Conservation (phyloP, 1,140 invertebrate species). For the Drosophila kanapiae region DNA sequence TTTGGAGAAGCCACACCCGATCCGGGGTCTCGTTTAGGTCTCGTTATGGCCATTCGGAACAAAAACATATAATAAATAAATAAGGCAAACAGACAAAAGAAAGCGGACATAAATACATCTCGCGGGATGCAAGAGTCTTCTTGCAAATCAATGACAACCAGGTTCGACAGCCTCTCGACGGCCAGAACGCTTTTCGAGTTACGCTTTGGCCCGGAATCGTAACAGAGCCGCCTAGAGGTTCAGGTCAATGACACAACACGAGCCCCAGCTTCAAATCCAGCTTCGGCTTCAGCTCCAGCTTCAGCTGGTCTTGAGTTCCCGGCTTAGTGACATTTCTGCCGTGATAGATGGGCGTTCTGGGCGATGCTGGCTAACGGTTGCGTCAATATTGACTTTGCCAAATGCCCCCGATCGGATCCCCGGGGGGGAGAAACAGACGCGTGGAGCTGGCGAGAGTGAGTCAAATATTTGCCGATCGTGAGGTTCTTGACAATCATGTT, state of each 20-base stretch:
- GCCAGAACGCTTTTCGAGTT: constrained; percentile 28
- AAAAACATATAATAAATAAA: constrained; percentile 56
- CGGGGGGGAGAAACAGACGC: neutral
- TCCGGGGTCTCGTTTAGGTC: constrained; percentile 9
- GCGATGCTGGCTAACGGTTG: constrained; percentile 60
- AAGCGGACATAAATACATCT: constrained; percentile 69
- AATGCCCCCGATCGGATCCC: constrained; percentile 19
- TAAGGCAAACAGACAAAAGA: constrained; percentile 56
- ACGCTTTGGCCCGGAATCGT: constrained; percentile 43
- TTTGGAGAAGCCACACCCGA: constrained; percentile 68
- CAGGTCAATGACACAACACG: constrained; percentile 60
- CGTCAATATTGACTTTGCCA: constrained; percentile 79
- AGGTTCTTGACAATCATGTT: constrained; percentile 29
- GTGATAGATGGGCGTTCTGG: constrained; percentile 67
- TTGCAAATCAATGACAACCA: constrained; percentile 65
- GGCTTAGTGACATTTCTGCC: constrained; percentile 70
- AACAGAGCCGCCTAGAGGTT: constrained; percentile 49
- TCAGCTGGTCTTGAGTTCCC: constrained; percentile 23
- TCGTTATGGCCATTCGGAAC: constrained; percentile 20
- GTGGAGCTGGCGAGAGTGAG: constrained; percentile 30
- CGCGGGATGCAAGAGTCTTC: constrained; percentile 45
- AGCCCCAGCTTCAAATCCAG: constrained; percentile 24
- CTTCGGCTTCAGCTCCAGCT: constrained; percentile 19
- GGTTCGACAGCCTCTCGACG: constrained; percentile 27
- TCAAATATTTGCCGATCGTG: constrained; percentile 67